Evolutionary conservation across 2,113 vertebrate species (phyloP).

Genomic region (Hyaena hyaena): DNA sequence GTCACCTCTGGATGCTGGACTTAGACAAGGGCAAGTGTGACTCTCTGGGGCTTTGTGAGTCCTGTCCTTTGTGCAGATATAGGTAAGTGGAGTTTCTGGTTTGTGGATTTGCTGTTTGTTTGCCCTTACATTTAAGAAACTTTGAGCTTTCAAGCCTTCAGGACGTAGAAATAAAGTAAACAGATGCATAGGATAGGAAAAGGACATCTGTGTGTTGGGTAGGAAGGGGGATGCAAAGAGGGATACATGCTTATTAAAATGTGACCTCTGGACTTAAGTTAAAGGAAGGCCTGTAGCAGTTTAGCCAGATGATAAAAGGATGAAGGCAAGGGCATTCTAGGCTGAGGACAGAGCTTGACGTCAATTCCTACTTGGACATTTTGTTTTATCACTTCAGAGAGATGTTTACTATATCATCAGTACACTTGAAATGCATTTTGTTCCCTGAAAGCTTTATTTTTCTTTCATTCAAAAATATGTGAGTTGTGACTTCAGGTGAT

Average conservation of each 20-base stretch:
- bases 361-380: not conserved
- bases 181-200: not conserved
- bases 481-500: not conserved
- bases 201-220: accelerated
- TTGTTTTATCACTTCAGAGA: not conserved
- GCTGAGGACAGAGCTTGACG: not conserved
- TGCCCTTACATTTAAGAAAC: not conserved
- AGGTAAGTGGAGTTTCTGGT: not conserved
- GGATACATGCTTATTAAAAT: not conserved
- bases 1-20: not conserved
- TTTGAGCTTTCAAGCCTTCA: not conserved
- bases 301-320: not conserved
- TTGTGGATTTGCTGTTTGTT: not conserved
- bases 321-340: not conserved
- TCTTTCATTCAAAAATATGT: not conserved
- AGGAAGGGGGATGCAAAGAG: not conserved
- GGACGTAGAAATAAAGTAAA: not conserved
- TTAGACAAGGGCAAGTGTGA: not conserved
- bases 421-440: not conserved
- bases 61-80: not conserved
- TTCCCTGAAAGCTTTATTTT: not conserved
- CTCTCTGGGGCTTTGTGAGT: not conserved
- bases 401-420: not conserved
- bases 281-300: not conserved
- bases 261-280: not conserved